Percentiles rank a stretch among this genome's conserved stretches.
These are phyloP conservation scores for Oreamnos americanus DNA, from an alignment of 2,113 vertebrate species.

Conservation along the genomic window DNA sequence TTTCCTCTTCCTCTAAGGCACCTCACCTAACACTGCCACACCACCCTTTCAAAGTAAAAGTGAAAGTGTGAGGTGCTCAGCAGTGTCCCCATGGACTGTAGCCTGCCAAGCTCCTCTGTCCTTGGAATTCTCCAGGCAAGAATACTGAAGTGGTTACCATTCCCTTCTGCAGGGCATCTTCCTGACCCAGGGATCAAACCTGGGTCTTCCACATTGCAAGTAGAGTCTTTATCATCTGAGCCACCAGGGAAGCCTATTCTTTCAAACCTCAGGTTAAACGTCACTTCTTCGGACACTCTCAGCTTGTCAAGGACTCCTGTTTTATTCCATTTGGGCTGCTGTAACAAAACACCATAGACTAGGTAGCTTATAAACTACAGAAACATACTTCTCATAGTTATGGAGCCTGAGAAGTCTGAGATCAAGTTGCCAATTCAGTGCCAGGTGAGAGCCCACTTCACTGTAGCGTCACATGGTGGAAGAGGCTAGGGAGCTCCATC, in stretches of 20 bases:
- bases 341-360: not conserved
- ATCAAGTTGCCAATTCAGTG: not conserved
- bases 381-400: not conserved
- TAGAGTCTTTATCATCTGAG: not conserved
- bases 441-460: not conserved
- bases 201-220: not conserved
- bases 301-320: not conserved
- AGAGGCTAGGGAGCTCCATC: not conserved
- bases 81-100: not conserved
- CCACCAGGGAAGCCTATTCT: not conserved
- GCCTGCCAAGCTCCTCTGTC: not conserved
- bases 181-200: not conserved
- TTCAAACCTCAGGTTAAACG: not conserved
- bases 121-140: not conserved
- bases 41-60: not conserved
- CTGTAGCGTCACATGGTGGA: not conserved
- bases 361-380: not conserved
- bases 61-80: not conserved
- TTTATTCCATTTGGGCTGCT: not conserved
- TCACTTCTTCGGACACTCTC: not conserved
- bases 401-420: not conserved
- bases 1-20: not conserved
- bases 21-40: not conserved
- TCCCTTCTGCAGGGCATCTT: not conserved
- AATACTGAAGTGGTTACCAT: not conserved